Base-by-base conservation (phyloP, 2,888 invertebrate species). In the Willowsia nigromaculata region DNA sequence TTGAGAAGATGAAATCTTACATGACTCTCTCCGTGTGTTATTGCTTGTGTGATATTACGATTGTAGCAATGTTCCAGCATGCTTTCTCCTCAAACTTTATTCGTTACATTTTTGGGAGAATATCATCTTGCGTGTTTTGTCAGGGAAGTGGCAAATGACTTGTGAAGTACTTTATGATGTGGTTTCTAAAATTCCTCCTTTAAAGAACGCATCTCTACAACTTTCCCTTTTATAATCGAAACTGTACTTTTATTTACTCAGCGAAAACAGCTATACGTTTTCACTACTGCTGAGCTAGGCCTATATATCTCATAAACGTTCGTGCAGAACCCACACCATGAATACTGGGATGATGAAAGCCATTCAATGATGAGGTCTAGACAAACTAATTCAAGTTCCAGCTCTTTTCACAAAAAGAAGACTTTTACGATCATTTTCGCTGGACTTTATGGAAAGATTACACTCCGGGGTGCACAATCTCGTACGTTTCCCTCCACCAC, bases 371-470 rank as follows among this genome's bases (percentile, higher is more conserved):
- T 30, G 62, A 30, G 30, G 62, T 62, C 62, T 62, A 62, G 62
- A 62, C 62, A 15, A 62, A 62, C 7, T 18, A 62, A 62, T 62
- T 30, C 62, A 62, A 62, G 62, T 30, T 78, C 53, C n/a, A 5
- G 25, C 50, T 27, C 50, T 27, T 6, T n/a, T 62, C 81, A 59
- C 81, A 59, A 62, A 27, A 30, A 15, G 37, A 56, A 56, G 40
- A 37, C 62, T 81, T 81, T 81, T 81, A 81, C 40, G 81, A 81
- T 59, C 43, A 59, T 81, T 81, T 81, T 81, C 81, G 22, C 59
- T 59, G 40, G 56, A 62, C 81, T 81, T 78, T 81, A 59, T 59
- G 56, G 62, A 62, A 40, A 62, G 59, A 81, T 81, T 81, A 81
- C 59, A 59, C 81, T 59, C 37, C 62, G 25, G 81, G 81, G 81